phyloP scores from a whole-genome alignment of 37 sponge, comb jelly and placozoan genomes.

The Mnemiopsis leidyi region DNA sequence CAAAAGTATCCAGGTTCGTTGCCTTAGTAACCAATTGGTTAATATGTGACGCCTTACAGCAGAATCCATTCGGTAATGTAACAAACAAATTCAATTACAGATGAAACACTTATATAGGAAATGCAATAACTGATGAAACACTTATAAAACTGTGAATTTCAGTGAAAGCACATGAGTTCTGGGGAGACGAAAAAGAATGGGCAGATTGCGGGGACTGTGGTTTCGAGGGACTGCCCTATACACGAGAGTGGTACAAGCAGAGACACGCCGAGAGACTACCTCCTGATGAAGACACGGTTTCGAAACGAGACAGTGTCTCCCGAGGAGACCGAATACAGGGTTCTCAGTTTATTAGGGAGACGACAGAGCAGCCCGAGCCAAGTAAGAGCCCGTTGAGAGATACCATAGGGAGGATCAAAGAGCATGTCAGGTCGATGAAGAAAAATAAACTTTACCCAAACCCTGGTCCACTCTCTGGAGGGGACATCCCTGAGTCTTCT shows the following conservation, averaged over 20 bases:
- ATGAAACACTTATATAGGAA: too few species aligned
- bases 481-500: not conserved
- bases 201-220: slow-evolving; percentile 31
- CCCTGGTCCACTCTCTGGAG: not conserved
- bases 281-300: not conserved
- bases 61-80: too few species aligned
- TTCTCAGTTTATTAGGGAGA: not conserved
- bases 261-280: not conserved
- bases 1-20: not conserved
- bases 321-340: not conserved
- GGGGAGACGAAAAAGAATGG: not conserved
- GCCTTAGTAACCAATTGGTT: not conserved
- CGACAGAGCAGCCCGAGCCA: not conserved
- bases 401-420: slow-evolving; percentile 2
- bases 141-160: not conserved
- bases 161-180: slow-evolving; percentile 26
- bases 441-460: not conserved
- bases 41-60: too few species aligned
- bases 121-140: too few species aligned
- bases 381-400: not conserved
- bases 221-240: slow-evolving; percentile 4
- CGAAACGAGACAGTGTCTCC: not conserved
- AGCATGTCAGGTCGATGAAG: slow-evolving; percentile 6
- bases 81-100: too few species aligned
- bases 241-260: slow-evolving; percentile 7